phyloP scores from a whole-genome alignment of 2,113 vertebrate genomes.

The Maccullochella peelii region DNA sequence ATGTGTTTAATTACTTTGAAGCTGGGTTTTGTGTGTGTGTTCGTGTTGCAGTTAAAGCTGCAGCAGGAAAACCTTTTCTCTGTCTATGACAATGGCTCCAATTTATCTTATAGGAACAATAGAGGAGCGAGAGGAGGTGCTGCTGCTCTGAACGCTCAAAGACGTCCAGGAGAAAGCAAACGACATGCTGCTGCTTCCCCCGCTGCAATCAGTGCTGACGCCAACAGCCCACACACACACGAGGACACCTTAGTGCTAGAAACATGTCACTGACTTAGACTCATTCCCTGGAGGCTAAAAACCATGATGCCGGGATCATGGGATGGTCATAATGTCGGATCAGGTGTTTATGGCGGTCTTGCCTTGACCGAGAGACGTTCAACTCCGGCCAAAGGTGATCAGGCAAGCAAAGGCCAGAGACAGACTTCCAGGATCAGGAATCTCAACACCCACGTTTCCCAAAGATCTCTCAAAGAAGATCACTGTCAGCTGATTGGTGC shows the following conservation, averaged over 20 bases:
- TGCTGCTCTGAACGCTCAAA: constrained; percentile 53
- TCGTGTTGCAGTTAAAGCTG: constrained; percentile 44
- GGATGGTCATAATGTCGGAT: neutral
- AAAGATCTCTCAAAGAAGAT: too few species aligned
- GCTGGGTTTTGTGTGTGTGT: constrained; percentile 21
- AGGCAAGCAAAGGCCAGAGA: too few species aligned
- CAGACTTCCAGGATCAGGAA: too few species aligned
- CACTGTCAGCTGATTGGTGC: too few species aligned
- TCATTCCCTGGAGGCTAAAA: neutral
- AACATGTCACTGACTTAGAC: neutral
- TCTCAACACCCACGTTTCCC: too few species aligned
- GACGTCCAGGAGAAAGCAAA: constrained; percentile 49
- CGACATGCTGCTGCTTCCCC: constrained; percentile 45
- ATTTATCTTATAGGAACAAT: constrained; percentile 75
- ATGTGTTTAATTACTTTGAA: constrained; percentile 78
- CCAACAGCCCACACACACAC: constrained; percentile 51
- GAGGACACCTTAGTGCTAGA: constrained; percentile 16
- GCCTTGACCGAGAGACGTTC: neutral
- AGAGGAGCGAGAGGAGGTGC: constrained; percentile 66
- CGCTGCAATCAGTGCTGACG: constrained; percentile 46
- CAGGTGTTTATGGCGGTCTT: neutral
- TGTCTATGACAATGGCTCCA: constrained; percentile 64
- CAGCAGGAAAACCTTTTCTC: constrained; percentile 67
- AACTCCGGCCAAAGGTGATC: too few species aligned
- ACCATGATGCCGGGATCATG: neutral